A percentile compares a stretch with the other conserved stretches of the same genome.
These are phyloP conservation scores for Elephas maximus DNA, from an alignment of 2,113 vertebrate species.

Conservation along the genomic window DNA sequence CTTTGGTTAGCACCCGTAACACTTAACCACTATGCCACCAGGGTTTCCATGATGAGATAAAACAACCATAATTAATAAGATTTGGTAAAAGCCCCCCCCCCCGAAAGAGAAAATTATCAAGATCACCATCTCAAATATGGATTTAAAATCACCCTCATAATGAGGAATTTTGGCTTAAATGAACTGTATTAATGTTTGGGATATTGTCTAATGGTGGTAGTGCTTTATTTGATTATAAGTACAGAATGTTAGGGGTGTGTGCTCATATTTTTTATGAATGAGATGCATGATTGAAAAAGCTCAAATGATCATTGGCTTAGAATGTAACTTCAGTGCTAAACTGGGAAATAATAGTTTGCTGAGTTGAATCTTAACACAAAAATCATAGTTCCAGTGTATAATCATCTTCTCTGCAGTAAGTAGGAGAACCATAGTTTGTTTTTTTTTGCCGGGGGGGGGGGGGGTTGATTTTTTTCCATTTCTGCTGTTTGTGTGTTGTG, in stretches of 20 bases:
- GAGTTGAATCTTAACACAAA: conserved; percentile 14
- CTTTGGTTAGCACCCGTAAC: no score
- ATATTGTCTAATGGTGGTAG: not conserved
- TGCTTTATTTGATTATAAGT: not conserved
- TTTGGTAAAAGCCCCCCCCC: not conserved
- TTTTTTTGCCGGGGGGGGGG: not conserved
- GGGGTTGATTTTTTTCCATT: not conserved
- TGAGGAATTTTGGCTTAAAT: conserved; percentile 5
- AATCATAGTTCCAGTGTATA: not conserved
- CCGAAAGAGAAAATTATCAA: not conserved
- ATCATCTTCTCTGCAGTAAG: not conserved
- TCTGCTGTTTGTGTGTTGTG: conserved; percentile 5
- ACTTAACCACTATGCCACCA: no score
- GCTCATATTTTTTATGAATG: not conserved
- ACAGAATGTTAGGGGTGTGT: not conserved
- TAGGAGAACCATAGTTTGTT: conserved; percentile 46
- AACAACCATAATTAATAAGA: conserved; percentile 27
- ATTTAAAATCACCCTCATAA: not conserved
- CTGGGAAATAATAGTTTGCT: not conserved
- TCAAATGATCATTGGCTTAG: conserved; percentile 10
- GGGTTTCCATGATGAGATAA: not conserved
- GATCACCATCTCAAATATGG: not conserved
- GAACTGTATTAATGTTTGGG: not conserved
- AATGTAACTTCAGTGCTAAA: not conserved
- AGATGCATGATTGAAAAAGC: not conserved